A percentile compares a stretch with the other conserved stretches of the same genome.
These are phyloP conservation scores for Myxocyprinus asiaticus DNA, from an alignment of 2,113 vertebrate species.

Conservation along the genomic window DNA sequence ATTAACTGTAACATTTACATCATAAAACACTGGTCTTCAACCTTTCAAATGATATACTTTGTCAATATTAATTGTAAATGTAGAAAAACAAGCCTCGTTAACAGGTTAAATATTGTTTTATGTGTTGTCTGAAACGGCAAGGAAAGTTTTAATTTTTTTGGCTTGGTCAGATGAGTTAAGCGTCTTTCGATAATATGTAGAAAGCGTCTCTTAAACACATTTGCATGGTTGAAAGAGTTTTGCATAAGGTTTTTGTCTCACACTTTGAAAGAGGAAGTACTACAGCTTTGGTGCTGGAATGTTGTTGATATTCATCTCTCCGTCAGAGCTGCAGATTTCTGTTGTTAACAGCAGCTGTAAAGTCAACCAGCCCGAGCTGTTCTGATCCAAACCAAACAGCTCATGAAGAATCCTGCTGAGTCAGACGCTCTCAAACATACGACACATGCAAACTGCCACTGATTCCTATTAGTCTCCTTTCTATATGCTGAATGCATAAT, in stretches of 20 bases:
- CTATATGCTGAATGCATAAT: not conserved
- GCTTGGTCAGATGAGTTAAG: not conserved
- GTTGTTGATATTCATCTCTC: constrained; percentile 63
- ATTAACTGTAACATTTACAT: too few species aligned
- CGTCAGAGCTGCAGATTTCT: constrained; percentile 62
- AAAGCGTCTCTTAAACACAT: not conserved
- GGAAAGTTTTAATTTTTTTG: not conserved
- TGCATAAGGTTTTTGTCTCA: constrained; percentile 46
- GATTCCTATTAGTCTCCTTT: not conserved
- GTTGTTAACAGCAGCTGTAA: constrained; percentile 70
- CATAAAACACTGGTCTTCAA: too few species aligned
- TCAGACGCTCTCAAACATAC: constrained; percentile 58
- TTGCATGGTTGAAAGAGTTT: not conserved
- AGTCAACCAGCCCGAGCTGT: constrained; percentile 80
- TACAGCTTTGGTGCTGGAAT: constrained; percentile 42
- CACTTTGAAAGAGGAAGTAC: constrained; percentile 49
- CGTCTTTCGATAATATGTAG: not conserved
- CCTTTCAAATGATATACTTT: too few species aligned
- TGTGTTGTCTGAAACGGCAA: not conserved
- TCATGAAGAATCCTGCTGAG: constrained; percentile 69
- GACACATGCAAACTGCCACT: not conserved
- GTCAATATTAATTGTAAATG: too few species aligned
- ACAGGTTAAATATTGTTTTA: too few species aligned
- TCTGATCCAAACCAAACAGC: constrained; percentile 61
- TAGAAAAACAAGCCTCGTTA: too few species aligned